These are phyloP conservation scores for Acrobasis consociella DNA, from an alignment of 2,888 invertebrate species.

Conservation along the genomic window DNA sequence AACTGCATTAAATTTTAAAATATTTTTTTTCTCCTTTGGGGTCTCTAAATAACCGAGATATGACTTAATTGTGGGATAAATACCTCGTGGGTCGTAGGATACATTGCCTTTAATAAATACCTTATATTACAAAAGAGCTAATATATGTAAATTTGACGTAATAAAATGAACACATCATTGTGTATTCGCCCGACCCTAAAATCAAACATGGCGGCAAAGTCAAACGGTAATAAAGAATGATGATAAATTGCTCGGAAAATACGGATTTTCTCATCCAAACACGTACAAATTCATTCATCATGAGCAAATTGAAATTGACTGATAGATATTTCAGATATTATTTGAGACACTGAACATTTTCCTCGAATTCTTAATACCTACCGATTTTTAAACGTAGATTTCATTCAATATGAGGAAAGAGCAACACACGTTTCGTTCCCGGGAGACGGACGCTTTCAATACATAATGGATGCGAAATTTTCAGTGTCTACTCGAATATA, in stretches of 20 bases:
- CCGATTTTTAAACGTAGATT: too few species aligned
- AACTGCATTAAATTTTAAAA: too few species aligned
- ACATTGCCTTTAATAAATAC: background rate
- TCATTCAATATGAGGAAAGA: too few species aligned
- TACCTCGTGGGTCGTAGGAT: too few species aligned
- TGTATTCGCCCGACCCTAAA: constrained; percentile 3
- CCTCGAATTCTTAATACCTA: background rate
- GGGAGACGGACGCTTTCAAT: too few species aligned
- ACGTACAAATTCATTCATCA: constrained; percentile 3
- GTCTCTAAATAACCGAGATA: too few species aligned
- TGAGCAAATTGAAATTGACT: background rate
- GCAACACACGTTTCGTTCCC: too few species aligned
- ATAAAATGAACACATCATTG: constrained; percentile 9
- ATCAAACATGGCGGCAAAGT: constrained; percentile 7
- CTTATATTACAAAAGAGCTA: background rate
- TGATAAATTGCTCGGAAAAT: constrained; percentile 13
- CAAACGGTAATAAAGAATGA: constrained; percentile 10
- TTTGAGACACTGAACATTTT: background rate
- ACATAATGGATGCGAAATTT: too few species aligned
- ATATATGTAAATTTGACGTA: background rate
- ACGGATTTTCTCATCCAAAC: background rate
- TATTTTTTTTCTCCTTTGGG: too few species aligned
- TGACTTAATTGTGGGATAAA: too few species aligned
- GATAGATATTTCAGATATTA: constrained; percentile 1
- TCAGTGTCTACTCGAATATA: too few species aligned